A percentile compares a stretch with the other conserved stretches of the same genome.
Conservation (phyloP, 1,140 invertebrate species). For the Calosoma granatense region DNA sequence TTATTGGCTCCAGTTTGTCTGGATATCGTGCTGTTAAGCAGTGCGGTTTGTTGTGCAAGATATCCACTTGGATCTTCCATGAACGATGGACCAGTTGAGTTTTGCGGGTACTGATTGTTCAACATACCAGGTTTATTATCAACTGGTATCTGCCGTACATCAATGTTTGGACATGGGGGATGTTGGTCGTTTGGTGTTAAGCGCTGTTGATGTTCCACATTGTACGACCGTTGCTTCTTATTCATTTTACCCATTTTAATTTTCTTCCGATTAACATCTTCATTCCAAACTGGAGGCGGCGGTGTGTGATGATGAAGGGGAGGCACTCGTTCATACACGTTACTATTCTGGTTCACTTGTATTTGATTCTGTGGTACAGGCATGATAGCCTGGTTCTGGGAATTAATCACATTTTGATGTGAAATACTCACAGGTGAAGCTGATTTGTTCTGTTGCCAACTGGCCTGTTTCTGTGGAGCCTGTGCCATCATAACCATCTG, state of each 20-base stretch:
- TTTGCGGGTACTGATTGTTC: conserved; percentile 32
- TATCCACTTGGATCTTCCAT: conserved; percentile 85
- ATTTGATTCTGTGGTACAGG: conserved; percentile 28
- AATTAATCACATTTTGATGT: conserved; percentile 11
- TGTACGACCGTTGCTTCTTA: conserved; percentile 43
- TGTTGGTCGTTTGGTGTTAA: conserved; percentile 24
- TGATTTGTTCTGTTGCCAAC: conserved; percentile 47
- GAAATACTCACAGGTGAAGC: neutral
- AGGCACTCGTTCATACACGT: conserved; percentile 55
- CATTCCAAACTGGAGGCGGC: conserved; percentile 46
- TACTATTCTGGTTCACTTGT: conserved; percentile 25
- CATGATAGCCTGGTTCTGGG: conserved; percentile 13
- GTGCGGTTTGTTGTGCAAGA: conserved; percentile 72
- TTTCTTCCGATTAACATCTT: conserved; percentile 54
- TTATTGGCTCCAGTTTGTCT: conserved; percentile 46
- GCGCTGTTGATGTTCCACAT: conserved; percentile 25
- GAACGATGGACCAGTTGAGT: conserved; percentile 52
- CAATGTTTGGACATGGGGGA: conserved; percentile 43
- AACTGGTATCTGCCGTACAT: conserved; percentile 35
- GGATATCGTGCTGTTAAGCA: conserved; percentile 74
- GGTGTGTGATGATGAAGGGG: conserved; percentile 59
- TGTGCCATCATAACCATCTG: conserved; percentile 36
- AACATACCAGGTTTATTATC: conserved; percentile 32
- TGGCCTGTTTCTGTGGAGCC: conserved; percentile 42
- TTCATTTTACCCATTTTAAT: conserved; percentile 42